A percentile compares a stretch with the other conserved stretches of the same genome.
These are phyloP conservation scores for Drosophila willistoni DNA, from an alignment of 1,140 invertebrate genomes.

Conservation along the genomic window DNA sequence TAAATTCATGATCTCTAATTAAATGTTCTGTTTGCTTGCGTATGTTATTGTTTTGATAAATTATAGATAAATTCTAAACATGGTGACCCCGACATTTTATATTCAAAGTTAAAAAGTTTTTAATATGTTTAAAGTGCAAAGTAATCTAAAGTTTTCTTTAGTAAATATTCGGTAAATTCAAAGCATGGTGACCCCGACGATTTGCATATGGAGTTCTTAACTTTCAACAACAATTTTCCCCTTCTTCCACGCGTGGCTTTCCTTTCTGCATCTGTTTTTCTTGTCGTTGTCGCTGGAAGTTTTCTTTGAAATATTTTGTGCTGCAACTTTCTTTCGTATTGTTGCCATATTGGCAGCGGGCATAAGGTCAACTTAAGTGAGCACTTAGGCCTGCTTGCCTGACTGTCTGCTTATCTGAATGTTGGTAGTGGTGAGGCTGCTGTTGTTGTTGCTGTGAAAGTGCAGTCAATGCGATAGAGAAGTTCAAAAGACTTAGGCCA, in stretches of 20 bases:
- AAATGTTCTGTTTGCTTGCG: too few species aligned
- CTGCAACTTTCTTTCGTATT: conserved; percentile 38
- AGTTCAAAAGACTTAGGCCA: conserved; percentile 75
- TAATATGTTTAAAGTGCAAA: too few species aligned
- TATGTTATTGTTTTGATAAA: too few species aligned
- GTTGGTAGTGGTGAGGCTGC: background rate
- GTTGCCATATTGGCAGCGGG: conserved; percentile 9
- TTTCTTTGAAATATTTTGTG: conserved; percentile 1
- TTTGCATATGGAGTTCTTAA: background rate
- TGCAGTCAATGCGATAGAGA: conserved; percentile 39
- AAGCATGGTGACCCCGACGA: background rate
- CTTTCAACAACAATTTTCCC: background rate
- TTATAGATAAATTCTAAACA: too few species aligned
- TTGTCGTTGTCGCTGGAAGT: background rate
- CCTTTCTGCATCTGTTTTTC: background rate
- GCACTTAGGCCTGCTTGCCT: conserved; percentile 5
- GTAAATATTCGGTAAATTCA: too few species aligned
- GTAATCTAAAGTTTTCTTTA: too few species aligned
- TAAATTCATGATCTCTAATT: too few species aligned
- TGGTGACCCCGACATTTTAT: too few species aligned
- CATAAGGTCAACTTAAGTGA: conserved; percentile 40
- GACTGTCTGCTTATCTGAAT: background rate
- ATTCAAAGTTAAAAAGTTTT: too few species aligned
- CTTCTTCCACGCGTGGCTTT: background rate
- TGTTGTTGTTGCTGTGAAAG: conserved; percentile 46